phyloP scores from a whole-genome alignment of 2,797 vertebrate species.

The Vespertilio murinus region DNA sequence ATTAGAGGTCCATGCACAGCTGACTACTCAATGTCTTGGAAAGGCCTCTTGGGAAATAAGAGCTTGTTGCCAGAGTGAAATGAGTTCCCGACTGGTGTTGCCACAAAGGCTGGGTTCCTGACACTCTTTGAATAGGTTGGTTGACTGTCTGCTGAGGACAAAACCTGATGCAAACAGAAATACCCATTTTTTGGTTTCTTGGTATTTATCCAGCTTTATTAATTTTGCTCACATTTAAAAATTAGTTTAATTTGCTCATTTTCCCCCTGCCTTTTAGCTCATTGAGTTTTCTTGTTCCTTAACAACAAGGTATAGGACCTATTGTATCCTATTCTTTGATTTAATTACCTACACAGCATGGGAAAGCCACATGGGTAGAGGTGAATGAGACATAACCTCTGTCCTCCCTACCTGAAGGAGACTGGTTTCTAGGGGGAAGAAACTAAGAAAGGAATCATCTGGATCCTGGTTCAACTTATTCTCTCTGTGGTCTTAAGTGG shows the following conservation, averaged over 20 bases:
- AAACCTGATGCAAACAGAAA: background rate
- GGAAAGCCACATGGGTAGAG: background rate
- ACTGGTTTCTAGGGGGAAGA: background rate
- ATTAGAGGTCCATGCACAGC: background rate
- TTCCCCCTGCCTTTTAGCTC: background rate
- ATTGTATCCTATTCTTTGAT: background rate
- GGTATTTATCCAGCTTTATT: background rate
- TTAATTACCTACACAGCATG: background rate
- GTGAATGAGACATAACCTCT: background rate
- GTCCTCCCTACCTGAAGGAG: background rate
- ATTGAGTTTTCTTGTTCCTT: constrained; percentile 7
- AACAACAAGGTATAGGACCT: background rate
- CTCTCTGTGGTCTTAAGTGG: background rate
- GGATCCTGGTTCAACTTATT: constrained; percentile 1
- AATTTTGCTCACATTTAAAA: constrained; percentile 18
- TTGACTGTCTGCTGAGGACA: background rate
- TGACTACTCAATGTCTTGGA: background rate
- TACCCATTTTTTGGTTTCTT: background rate
- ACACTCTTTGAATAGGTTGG: background rate
- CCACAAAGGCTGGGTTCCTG: background rate
- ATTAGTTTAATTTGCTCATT: constrained; percentile 34
- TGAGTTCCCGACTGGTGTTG: background rate
- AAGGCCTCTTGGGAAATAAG: constrained; percentile 44
- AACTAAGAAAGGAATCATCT: background rate
- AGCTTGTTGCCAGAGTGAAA: background rate